phyloP scores from a whole-genome alignment of 2,888 invertebrate genomes.

The Trilocha varians region DNA sequence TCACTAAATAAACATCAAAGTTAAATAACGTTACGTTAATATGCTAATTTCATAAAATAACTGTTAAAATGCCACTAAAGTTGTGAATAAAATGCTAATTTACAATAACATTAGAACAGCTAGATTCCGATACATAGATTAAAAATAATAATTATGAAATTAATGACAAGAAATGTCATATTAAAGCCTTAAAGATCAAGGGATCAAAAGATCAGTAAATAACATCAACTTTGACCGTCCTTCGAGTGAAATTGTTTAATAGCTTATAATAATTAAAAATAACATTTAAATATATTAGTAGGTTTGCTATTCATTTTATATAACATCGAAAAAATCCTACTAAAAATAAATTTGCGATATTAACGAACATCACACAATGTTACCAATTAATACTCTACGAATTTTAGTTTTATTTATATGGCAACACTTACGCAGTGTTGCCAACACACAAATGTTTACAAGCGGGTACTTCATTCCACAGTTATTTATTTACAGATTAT shows the following conservation, averaged over 20 bases:
- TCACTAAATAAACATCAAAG: no score
- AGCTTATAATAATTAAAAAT: no score
- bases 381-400: not conserved
- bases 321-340: slow-evolving; percentile 36
- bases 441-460: slow-evolving; percentile 10
- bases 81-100: not conserved
- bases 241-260: slow-evolving; percentile 44
- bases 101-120: not conserved
- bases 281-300: not conserved
- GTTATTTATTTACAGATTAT: slow-evolving; percentile 9
- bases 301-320: slow-evolving; percentile 31
- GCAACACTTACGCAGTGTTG: not conserved
- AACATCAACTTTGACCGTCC: slow-evolving; percentile 59
- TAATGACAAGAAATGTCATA: not conserved
- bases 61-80: not conserved
- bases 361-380: slow-evolving; percentile 9
- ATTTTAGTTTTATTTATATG: not conserved
- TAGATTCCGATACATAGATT: not conserved
- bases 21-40: no score
- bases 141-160: not conserved
- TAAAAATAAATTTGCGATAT: slow-evolving; percentile 14
- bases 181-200: no score
- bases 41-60: not conserved
- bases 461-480: slow-evolving; percentile 48
- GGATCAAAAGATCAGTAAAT: slow-evolving; percentile 2